These are phyloP conservation scores for Limenitis arthemis DNA, from an alignment of 2,888 invertebrate species.

Conservation along the genomic window DNA sequence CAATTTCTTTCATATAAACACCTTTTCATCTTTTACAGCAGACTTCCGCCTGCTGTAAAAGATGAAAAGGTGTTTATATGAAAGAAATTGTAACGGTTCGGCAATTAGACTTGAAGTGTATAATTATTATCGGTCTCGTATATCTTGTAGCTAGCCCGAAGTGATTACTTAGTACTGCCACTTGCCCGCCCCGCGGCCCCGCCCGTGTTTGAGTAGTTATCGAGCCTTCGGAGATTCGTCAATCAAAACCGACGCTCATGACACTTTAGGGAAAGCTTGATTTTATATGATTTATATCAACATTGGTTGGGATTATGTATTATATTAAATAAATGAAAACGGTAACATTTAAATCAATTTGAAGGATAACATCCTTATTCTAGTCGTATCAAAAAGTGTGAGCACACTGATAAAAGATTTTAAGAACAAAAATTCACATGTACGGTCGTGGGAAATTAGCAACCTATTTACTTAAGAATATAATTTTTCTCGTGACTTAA, in stretches of 20 bases:
- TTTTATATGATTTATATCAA: slow-evolving; percentile 2
- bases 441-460: no score
- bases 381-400: no score
- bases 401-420: no score
- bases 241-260: slow-evolving; percentile 15
- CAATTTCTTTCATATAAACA: not conserved
- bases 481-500: no score
- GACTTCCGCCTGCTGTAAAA: no score
- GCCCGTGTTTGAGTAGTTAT: slow-evolving; percentile 19
- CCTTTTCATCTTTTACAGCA: no score
- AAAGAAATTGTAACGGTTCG: not conserved
- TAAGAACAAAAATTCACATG: no score
- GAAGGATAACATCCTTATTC: no score
- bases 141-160: slow-evolving; percentile 10
- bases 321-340: no score
- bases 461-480: no score
- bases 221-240: slow-evolving; percentile 15
- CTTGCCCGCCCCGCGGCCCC: slow-evolving; percentile 12
- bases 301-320: not conserved
- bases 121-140: slow-evolving; percentile 10
- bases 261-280: slow-evolving; percentile 12
- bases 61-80: not conserved
- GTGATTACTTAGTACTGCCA: slow-evolving; percentile 18
- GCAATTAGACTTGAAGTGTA: slow-evolving; percentile 2
- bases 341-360: no score